A percentile compares a stretch with the other conserved stretches of the same genome.
phyloP scores from a whole-genome alignment of 2,113 vertebrate species.

The Misgurnus anguillicaudatus region DNA sequence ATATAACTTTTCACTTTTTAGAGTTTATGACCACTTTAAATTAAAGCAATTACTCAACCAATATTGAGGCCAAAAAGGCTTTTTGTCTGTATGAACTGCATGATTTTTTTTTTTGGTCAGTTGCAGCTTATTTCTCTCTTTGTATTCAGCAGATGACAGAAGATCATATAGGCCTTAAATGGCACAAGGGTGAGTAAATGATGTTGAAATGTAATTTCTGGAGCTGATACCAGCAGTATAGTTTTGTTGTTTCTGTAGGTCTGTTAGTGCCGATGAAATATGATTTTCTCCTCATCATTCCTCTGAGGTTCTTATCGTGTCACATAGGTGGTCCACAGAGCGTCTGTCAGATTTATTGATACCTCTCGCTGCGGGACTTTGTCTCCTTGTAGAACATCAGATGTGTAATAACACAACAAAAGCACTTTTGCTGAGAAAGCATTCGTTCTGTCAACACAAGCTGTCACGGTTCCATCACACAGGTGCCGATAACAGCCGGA shows the following conservation, averaged over 20 bases:
- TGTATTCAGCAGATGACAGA: neutral
- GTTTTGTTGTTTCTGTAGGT: constrained; percentile 4
- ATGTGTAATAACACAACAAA: constrained; percentile 53
- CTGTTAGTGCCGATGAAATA: constrained; percentile 53
- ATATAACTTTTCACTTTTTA: too few relatives aligned
- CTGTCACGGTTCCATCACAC: constrained; percentile 69
- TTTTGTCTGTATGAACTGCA: neutral
- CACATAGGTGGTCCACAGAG: constrained; percentile 67
- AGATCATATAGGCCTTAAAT: neutral
- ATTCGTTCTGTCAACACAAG: constrained; percentile 72
- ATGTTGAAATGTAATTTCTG: neutral
- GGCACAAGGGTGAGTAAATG: neutral
- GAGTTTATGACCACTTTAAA: too few relatives aligned
- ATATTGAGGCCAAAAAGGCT: too few relatives aligned
- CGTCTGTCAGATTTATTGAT: constrained; percentile 72
- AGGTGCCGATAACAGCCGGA: constrained; percentile 65
- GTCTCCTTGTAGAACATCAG: constrained; percentile 65
- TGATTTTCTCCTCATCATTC: constrained; percentile 47
- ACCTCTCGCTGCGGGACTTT: constrained; percentile 67
- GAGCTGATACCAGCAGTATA: neutral
- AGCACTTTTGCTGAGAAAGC: constrained; percentile 74
- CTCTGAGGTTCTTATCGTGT: constrained; percentile 37
- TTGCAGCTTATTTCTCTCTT: too few relatives aligned
- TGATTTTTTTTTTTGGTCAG: too few relatives aligned
- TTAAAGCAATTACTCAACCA: too few relatives aligned